These are phyloP conservation scores for Momotus momota DNA, from an alignment of 2,797 vertebrate genomes.

Conservation along the genomic window DNA sequence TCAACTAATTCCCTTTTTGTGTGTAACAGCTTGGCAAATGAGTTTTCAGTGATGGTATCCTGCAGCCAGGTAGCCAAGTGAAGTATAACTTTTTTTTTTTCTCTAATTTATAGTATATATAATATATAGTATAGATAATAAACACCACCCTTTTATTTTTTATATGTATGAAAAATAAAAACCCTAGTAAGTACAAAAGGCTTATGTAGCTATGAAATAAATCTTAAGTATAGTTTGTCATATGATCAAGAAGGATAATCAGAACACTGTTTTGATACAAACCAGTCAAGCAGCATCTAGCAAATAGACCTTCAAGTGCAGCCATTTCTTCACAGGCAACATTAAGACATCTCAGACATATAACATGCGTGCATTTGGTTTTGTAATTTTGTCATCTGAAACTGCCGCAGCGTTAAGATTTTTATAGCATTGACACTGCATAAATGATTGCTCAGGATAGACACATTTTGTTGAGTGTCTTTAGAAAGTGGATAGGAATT, in stretches of 20 bases:
- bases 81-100: neutral
- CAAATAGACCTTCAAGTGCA: neutral
- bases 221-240: neutral
- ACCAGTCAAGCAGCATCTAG: neutral
- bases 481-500: neutral
- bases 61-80: neutral
- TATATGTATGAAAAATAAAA: neutral
- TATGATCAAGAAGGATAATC: neutral
- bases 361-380: neutral
- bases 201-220: neutral
- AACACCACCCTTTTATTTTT: neutral
- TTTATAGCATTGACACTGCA: constrained; percentile 9
- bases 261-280: neutral
- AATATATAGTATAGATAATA: neutral
- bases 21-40: neutral
- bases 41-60: neutral
- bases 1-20: neutral
- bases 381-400: constrained; percentile 28
- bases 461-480: neutral
- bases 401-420: neutral
- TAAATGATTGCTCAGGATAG: neutral
- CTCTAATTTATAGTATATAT: neutral
- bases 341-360: neutral
- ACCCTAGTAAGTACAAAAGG: neutral
- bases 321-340: neutral